Evolutionary conservation across 2,797 vertebrate species (phyloP), one percentile per base, ranked within the genome.

Genomic region (Taenioides sp.): DNA sequence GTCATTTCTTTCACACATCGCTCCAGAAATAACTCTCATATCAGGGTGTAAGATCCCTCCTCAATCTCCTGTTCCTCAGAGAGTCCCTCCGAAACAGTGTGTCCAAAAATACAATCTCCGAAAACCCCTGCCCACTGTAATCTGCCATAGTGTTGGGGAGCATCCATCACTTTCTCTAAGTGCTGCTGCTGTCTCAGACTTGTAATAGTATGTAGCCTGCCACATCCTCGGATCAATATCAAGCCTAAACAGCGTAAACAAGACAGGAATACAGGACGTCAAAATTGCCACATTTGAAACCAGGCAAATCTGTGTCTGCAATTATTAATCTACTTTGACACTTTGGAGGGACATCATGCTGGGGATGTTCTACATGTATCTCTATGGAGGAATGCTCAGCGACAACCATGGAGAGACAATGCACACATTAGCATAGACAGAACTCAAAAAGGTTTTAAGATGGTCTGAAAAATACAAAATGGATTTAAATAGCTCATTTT

Each of bases 1-100:
- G 20, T 80, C 34, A 58, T 64, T 76, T 67, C 69, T 77, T 77
- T 70, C 49, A 76, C 72, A 73, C 73, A 50, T 67, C 57, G 73
- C 43, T 7, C 58, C 61, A 78, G 65, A 76, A 78, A 82, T 77
- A 84, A 75, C 73, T 64, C 61, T 75, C 64, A 37, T 75, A 62
- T 63, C 65, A 75, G 61, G 47, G 66, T 58, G 37, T 70, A 74
- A 74, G 52, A 74, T 76, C 76, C 75, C 72, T 70, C 74, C 52
- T 84, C 74, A 81, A 74, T 75, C 71, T 80, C 7, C 49, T 63
- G n/a, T 67, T 59, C 80, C 69, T 72, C 70, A 61, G 66, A 75
- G 79, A 78, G 63, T 67, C 34, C 22, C 43, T 28, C 74, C 49
- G 31, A 55, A 63, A 57, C 67, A 65, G 34, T 65, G 40, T 43